These are phyloP conservation scores for Enoplosus armatus DNA, from an alignment of 2,797 vertebrate genomes.

Conservation along the genomic window DNA sequence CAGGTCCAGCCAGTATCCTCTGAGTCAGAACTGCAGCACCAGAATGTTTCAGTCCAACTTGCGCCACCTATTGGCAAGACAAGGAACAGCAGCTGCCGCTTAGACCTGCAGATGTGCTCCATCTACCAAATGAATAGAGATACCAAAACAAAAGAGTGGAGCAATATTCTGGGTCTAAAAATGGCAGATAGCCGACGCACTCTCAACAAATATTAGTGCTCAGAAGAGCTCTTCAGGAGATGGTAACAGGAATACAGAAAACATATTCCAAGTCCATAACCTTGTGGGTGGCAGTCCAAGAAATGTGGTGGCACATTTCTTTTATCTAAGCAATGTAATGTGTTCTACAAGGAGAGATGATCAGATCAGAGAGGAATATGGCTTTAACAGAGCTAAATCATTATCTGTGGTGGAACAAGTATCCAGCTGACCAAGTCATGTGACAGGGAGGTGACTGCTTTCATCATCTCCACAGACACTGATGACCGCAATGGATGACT, in stretches of 20 bases:
- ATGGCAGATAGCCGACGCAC: rapidly evolving
- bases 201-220: neutral
- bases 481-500: neutral
- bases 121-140: neutral
- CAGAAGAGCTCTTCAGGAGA: neutral
- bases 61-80: conserved; percentile 45
- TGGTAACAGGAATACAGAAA: neutral
- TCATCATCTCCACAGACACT: neutral
- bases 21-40: neutral
- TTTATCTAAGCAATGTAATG: neutral
- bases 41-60: neutral
- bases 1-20: neutral
- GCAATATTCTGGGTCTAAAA: neutral
- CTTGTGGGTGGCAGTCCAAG: neutral
- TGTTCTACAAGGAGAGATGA: neutral
- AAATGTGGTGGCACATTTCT: neutral
- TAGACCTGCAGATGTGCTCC: neutral
- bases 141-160: neutral
- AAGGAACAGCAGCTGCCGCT: neutral
- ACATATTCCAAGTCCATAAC: neutral
- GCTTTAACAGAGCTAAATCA: neutral
- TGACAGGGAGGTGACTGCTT: neutral
- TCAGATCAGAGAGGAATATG: neutral
- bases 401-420: neutral
- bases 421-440: neutral